Evolutionary conservation across 2,797 vertebrate species (phyloP).

Genomic region (Erethizon dorsatum): DNA sequence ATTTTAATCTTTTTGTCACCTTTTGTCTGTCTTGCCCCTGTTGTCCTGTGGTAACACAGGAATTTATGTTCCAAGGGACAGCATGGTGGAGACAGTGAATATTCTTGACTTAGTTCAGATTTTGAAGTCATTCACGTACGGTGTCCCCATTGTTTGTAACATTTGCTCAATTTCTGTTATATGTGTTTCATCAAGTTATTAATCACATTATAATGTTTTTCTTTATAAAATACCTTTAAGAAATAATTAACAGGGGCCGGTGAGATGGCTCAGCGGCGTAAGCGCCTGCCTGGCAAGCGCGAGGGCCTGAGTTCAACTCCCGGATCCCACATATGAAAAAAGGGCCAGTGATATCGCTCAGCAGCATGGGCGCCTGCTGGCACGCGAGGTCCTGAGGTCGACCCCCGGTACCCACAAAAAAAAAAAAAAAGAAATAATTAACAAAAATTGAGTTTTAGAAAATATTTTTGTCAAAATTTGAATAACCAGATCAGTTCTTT

Average conservation of each 20-base stretch:
- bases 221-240: not conserved
- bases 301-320: too few relatives aligned
- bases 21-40: not conserved
- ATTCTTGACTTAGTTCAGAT: not conserved
- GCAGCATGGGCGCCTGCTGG: too few relatives aligned
- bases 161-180: not conserved
- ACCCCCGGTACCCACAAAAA: too few relatives aligned
- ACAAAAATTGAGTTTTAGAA: not conserved
- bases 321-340: too few relatives aligned
- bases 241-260: too few relatives aligned
- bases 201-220: not conserved
- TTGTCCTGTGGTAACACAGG: not conserved
- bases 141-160: not conserved
- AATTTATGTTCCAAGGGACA: not conserved
- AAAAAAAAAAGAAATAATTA: too few relatives aligned
- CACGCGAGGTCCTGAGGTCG: too few relatives aligned
- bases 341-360: too few relatives aligned
- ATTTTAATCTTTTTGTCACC: not conserved
- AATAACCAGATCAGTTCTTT: not conserved
- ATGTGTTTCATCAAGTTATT: not conserved
- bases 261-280: too few relatives aligned
- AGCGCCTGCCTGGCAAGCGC: too few relatives aligned
- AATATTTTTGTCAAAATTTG: too few relatives aligned
- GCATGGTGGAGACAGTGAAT: not conserved
- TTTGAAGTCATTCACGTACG: not conserved